These are phyloP conservation scores for Arenaria interpres DNA, from an alignment of 2,113 vertebrate species.

Conservation along the genomic window DNA sequence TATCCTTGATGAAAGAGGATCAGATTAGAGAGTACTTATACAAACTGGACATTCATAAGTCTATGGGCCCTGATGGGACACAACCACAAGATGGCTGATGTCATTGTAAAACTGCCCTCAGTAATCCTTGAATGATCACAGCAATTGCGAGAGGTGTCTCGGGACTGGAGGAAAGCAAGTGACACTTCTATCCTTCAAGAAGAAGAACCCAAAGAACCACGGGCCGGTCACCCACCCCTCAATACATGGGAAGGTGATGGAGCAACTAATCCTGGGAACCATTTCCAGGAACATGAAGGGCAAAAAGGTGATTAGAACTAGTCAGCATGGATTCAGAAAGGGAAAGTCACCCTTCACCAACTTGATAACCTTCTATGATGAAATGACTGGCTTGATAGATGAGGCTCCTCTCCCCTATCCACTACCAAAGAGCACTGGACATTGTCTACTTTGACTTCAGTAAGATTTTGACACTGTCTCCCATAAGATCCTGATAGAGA, in stretches of 20 bases:
- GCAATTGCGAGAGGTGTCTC: not conserved
- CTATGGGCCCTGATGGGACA: not conserved
- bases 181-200: not conserved
- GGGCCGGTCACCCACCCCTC: not conserved
- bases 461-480: not conserved
- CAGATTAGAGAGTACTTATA: not conserved
- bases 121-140: not conserved
- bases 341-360: not conserved
- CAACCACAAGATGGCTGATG: not conserved
- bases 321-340: not conserved
- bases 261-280: not conserved
- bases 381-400: not conserved
- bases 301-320: not conserved
- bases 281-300: not conserved
- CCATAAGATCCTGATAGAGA: not conserved
- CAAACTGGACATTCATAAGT: not conserved
- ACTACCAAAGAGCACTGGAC: not conserved
- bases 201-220: not conserved
- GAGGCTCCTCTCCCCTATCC: not conserved
- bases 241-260: not conserved
- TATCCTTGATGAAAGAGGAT: not conserved
- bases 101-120: not conserved
- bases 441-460: not conserved
- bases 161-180: not conserved
- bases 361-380: not conserved